Base-by-base conservation (phyloP, 2,888 invertebrate species). In the Galerucella pusilla region DNA sequence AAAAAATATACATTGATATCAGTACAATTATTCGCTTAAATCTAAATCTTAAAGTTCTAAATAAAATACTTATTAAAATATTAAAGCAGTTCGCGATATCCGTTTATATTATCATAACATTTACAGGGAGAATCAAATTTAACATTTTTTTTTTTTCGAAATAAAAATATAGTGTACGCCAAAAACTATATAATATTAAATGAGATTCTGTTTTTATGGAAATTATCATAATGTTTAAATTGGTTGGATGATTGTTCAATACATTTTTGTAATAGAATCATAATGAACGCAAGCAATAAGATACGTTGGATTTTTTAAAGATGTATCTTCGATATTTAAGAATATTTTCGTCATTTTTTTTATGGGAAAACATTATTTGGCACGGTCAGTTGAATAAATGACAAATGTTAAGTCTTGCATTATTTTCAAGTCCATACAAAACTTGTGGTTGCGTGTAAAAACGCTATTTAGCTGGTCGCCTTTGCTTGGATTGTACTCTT, bases 1-100 rank as follows among this genome's bases (percentile, higher is more conserved):
- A 72, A 69, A 71, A 77, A 71, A 68, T 65, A 71, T 69, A 66
- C 49, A 75, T 75, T 66, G 68, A 57, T 54, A 73, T 78, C 78
- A 78, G 78, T 78, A 78, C 78, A 68, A 73, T 74, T 77, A 77
- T 71, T 63, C 42, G 20, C 67, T 71, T 72, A 72, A 14, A 49
- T 46, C 54, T 52, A 63, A n/a, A 28, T 57, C 16, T 57, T 71
- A 46, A 65, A 16, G 16, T 46, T 64, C 57, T 46, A 71, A 28
- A 66, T 70, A 71, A 73, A 73, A 75, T 54, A 68, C 68, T 61
- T 67, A 69, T 57, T 66, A 67, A 77, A 77, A 70, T 59, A 69
- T 73, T 73, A 66, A 77, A 75, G 74, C 73, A 75, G 71, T 74
- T 75, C 71, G 60, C 75, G 61, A 70, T 68, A 73, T 71, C 66